Evolutionary conservation across 2,888 invertebrate genomes (phyloP).

Genomic region (Clitarchus hookeri): DNA sequence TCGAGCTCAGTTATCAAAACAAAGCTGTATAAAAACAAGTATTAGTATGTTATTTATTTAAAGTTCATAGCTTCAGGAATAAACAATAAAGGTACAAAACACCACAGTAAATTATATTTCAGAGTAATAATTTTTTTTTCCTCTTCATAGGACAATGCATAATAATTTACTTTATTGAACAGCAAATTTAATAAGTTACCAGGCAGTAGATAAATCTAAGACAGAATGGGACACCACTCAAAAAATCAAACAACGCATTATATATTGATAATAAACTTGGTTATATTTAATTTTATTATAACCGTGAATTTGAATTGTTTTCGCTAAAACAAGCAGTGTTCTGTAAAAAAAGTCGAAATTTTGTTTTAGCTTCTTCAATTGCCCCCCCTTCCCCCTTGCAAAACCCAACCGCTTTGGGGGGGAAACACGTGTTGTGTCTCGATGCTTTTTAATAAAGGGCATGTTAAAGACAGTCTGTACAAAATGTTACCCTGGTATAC

Average conservation of each 20-base stretch:
- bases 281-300: too few species aligned
- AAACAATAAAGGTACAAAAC: not conserved
- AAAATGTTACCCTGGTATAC: not conserved
- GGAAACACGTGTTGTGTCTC: not conserved
- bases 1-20: not conserved
- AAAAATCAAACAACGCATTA: too few species aligned
- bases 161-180: not conserved
- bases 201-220: not conserved
- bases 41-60: not conserved
- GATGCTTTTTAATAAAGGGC: not conserved
- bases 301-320: too few species aligned
- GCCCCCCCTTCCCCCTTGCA: not conserved
- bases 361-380: not conserved
- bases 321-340: too few species aligned
- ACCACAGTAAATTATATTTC: not conserved
- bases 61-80: not conserved
- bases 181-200: not conserved
- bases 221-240: too few species aligned
- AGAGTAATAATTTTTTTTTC: not conserved
- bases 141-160: not conserved
- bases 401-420: not conserved
- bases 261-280: too few species aligned
- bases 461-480: constrained; percentile 4
- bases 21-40: not conserved
- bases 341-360: not conserved